These are phyloP conservation scores for Pteronura brasiliensis DNA, from an alignment of 2,113 vertebrate genomes.

Conservation along the genomic window DNA sequence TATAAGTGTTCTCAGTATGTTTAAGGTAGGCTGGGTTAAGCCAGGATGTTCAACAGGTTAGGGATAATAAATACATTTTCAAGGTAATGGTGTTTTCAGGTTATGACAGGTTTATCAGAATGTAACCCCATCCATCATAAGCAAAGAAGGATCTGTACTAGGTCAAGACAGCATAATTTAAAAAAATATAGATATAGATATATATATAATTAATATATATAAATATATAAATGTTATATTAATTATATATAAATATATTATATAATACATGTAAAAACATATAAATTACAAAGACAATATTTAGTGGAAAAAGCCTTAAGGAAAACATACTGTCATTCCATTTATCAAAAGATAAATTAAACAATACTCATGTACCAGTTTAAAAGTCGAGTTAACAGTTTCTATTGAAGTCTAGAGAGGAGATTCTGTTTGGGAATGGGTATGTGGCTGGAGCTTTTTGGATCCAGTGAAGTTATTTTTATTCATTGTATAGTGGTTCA, in stretches of 20 bases:
- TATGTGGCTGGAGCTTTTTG: neutral
- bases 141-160: neutral
- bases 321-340: neutral
- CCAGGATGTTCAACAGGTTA: too few relatives aligned
- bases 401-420: neutral
- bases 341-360: neutral
- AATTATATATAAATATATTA: too few relatives aligned
- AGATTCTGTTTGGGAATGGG: fast-evolving
- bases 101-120: neutral
- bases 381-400: neutral
- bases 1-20: neutral
- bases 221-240: too few relatives aligned
- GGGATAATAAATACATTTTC: neutral
- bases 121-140: neutral
- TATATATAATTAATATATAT: too few relatives aligned
- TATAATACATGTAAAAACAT: neutral
- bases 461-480: neutral
- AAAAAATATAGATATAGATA: too few relatives aligned
- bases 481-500: neutral
- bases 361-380: neutral
- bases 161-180: neutral
- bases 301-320: neutral
- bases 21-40: neutral
- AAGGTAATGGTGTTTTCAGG: neutral
- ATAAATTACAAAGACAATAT: neutral